phyloP scores from a whole-genome alignment of 2,888 invertebrate genomes.

The Papilio elwesi region DNA sequence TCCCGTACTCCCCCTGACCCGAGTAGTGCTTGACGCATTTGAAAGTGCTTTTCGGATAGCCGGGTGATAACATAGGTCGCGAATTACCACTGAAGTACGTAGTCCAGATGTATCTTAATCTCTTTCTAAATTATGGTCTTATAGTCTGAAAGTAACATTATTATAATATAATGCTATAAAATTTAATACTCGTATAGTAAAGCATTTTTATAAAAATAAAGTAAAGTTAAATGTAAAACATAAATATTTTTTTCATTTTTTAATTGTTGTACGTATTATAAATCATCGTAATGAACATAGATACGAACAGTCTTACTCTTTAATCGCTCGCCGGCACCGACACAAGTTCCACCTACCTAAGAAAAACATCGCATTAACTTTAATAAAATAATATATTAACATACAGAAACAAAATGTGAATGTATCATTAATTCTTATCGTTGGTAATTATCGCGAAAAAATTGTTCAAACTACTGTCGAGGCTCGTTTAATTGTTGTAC shows the following conservation, averaged over 20 bases:
- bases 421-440: conserved; percentile 40
- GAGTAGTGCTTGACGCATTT: conserved; percentile 70
- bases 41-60: conserved; percentile 76
- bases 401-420: conserved; percentile 37
- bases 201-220: neutral
- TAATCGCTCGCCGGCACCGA: conserved; percentile 17
- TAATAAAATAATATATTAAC: conserved; percentile 41
- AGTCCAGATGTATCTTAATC: neutral
- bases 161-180: neutral
- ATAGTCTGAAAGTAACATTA: neutral
- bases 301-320: conserved; percentile 5
- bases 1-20: conserved; percentile 50
- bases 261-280: conserved; percentile 13
- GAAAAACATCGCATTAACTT: conserved; percentile 36
- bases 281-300: conserved; percentile 17
- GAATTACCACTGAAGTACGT: conserved; percentile 61
- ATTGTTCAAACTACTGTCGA: conserved; percentile 34
- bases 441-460: conserved; percentile 40
- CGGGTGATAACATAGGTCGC: conserved; percentile 71
- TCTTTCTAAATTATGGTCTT: neutral
- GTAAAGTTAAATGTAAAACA: neutral
- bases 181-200: neutral
- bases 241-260: conserved; percentile 19
- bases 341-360: conserved; percentile 13
- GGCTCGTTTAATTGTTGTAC: conserved; percentile 35